Evolutionary conservation across 2,888 invertebrate species (phyloP), one percentile per base, ranked within the genome.

Genomic region (Heliconius erato): DNA sequence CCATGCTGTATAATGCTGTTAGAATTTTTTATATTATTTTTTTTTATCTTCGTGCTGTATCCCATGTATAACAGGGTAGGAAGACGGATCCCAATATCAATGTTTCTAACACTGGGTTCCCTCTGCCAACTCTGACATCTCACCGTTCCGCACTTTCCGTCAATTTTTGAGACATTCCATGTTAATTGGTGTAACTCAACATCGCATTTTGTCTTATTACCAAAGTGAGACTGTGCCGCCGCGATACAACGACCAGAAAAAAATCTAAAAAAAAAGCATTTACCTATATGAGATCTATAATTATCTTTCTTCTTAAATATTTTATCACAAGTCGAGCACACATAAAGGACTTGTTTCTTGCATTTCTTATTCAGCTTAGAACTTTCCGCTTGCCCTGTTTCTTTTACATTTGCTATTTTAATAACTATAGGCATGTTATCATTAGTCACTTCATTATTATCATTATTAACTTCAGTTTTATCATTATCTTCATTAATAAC

Each of bases 271-370:
- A 28, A 67, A 44, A 4, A 28, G 4, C 9, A 85, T 91, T 91
- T 87, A 96, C 96, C 96, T 86, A 94, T 89, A 88, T 96, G 96
- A 3, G 95, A 95, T 79, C 87, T 91, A 82, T 92, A 96, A 83
- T 95, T 96, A 83, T 94, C 91, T 83, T 91, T 95, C 83, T 90
- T 95, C 59, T 90, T 92, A 79, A 96, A 95, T 44, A 94, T 89
- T 85, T 94, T 96, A 78, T 93, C 91, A 84, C 96, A 96, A 2
- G 89, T 91, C 28, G 90, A 86, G 86, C 96, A 95, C 19, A 92
- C 88, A 82, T 89, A 95, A 35, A 91, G 78, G 3, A 90, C 85
- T 9, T 87, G 87, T 76, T 91, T 92, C 82, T 90, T 93, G 3
- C 83, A 85, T 81, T 91, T 28, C 49, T 35, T 26, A 28, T 3